Evolutionary conservation across 2,888 invertebrate species (phyloP), one percentile per base, ranked within the genome.

Genomic region (Achlya flavicornis): DNA sequence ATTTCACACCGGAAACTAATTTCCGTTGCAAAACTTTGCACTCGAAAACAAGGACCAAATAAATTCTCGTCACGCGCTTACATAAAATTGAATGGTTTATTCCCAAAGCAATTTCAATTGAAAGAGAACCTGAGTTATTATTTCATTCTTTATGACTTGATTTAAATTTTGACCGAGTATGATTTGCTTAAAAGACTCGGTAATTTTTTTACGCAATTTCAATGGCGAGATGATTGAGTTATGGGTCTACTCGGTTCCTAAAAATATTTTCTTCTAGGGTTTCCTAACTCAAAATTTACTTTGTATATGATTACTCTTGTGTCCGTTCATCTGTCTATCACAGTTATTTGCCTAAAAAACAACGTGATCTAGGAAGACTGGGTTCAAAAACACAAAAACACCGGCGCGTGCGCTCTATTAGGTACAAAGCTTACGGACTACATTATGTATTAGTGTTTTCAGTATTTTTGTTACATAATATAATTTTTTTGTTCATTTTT

Each of bases 1-100:
- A 65, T 65, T 65, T 63, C n/a, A 16, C 32, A 38, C 41, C 62
- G 61, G 62, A 66, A 68, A 68, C 64, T 66, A 65, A 68, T 68
- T 67, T 67, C 67, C 67, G 57, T 14, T 59, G 60, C 10, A 60
- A 60, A 60, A 60, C 63, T 63, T 64, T 61, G 63, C 63, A 64
- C 64, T 64, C 65, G 41, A 61, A 48, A 59, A 60, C 59, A 61
- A 19, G 41, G 38, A 59, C 57, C 64, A 57, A 64, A 33, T 58
- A 43, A 63, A 68, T 68, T 66, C 64, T 32, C 43, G 63, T 65
- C 65, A 68, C 64, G 67, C 62, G 38, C 46, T 33, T 26, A 43
- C 35, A 14, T 61, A 11, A 35, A 61, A 53, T 61, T 57, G 35
- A 61, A 57, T 57, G 53, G 53, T 35, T 61, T 32, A 61, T 53